Base-by-base conservation (phyloP, 53 echinoderm and acorn worm genomes). In the Henricia sp. region DNA sequence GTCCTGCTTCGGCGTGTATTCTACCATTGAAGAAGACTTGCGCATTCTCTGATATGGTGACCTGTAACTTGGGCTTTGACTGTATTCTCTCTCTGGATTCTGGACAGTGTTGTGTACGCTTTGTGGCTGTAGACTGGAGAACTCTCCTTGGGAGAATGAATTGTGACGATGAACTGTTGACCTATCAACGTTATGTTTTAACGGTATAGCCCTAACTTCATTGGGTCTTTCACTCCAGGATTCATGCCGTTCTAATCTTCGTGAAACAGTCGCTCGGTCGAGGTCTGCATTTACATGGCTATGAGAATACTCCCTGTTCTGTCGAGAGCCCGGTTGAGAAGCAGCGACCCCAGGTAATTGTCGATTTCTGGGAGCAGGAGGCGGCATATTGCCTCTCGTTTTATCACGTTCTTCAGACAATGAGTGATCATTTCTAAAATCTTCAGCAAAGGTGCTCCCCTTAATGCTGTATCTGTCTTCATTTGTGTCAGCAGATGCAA, bases 221-320 rank as follows among this genome's bases (percentile, higher is more conserved):
- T n/a, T 56, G 4, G 50, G 23, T 24, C 67, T 36, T 55, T 80
- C 78, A 58, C 42, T 87, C 78, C 87, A 87, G 14, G 87, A 87
- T 41, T 87, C 67, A 54, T 77, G 77, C 26, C 87, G 77, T 19
- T 68, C 69, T 13, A 67, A 50, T 52, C 32, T 82, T 26, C 66
- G 66, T 8, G 67, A 68, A 67, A 32, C 50, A 25, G 51, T 12
- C 30, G 36, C 9, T 20, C 67, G 16, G 37, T 24, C 19, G 23
- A 20, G 10, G 37, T 14, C 30, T 50, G 51, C n/a, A 30, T 37
- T 17, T 23, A 4, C 25, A 50, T 50, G 71, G 51, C 11, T 50
- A 50, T 71, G 17, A 8, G 71, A 41, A 17, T 50, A 50, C 13
- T 28, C 30, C 16, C 34, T 27, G 24, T 50, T 27, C 62, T 13